Evolutionary conservation across 2,113 vertebrate species (phyloP).

Genomic region (Nymphicus hollandicus): DNA sequence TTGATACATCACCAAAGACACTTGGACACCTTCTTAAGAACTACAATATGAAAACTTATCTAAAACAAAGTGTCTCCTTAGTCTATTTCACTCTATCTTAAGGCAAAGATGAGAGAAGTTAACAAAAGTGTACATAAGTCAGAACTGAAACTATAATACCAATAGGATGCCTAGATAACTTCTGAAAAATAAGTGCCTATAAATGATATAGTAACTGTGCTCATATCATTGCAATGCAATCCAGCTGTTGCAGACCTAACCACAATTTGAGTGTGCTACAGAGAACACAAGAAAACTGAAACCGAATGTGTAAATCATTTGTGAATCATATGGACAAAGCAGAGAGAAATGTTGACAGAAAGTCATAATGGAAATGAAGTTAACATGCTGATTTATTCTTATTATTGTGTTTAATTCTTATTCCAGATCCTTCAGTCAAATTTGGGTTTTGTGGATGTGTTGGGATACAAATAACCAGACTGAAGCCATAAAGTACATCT

Average conservation of each 20-base stretch:
- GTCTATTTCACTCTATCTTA: neutral
- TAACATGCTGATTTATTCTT: neutral
- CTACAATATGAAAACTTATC: neutral
- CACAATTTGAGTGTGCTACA: neutral
- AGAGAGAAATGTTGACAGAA: neutral
- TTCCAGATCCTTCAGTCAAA: neutral
- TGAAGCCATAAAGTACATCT: neutral
- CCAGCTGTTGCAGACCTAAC: neutral
- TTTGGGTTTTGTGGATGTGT: rapidly evolving
- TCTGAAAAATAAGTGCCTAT: neutral
- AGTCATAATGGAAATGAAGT: neutral
- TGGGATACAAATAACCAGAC: neutral
- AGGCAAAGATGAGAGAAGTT: neutral
- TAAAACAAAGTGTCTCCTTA: neutral
- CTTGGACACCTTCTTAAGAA: neutral
- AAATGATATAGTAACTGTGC: neutral
- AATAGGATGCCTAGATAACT: neutral
- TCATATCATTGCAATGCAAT: neutral
- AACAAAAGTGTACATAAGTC: neutral
- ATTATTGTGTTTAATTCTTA: neutral
- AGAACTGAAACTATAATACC: neutral
- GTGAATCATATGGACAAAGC: neutral
- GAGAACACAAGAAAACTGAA: neutral
- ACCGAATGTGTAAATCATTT: neutral
- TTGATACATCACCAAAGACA: neutral